phyloP scores from a whole-genome alignment of 2,797 vertebrate species.

The Ciconia nigra region DNA sequence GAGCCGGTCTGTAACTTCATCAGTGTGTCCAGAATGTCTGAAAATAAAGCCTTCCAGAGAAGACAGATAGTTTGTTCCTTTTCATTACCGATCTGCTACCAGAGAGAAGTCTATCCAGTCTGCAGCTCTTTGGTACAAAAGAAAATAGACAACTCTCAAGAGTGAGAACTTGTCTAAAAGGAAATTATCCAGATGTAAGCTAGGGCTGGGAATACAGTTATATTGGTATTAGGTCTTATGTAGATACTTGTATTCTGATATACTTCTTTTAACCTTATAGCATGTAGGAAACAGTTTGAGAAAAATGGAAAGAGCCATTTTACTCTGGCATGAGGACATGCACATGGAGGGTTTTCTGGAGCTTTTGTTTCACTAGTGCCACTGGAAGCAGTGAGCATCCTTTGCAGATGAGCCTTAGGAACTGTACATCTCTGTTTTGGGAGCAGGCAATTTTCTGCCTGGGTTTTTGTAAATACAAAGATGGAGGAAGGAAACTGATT shows the following conservation, averaged over 20 bases:
- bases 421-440: background rate
- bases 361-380: background rate
- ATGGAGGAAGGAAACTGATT: background rate
- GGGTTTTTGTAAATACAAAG: background rate
- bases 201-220: background rate
- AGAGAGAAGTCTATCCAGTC: background rate
- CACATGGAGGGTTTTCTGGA: background rate
- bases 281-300: background rate
- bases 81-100: background rate
- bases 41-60: background rate
- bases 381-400: background rate
- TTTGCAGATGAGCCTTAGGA: background rate
- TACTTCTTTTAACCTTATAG: background rate
- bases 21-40: background rate
- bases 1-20: background rate
- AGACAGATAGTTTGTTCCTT: background rate
- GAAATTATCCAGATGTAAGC: background rate
- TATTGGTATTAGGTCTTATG: background rate
- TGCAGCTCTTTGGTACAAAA: background rate
- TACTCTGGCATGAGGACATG: background rate
- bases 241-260: background rate
- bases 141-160: background rate
- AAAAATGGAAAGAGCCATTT: background rate
- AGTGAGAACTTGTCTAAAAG: background rate
- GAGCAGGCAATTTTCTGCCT: background rate